Percentiles rank a stretch among this genome's conserved stretches.
Conservation (phyloP, 1,140 invertebrate species). For the Leptinotarsa texana region DNA sequence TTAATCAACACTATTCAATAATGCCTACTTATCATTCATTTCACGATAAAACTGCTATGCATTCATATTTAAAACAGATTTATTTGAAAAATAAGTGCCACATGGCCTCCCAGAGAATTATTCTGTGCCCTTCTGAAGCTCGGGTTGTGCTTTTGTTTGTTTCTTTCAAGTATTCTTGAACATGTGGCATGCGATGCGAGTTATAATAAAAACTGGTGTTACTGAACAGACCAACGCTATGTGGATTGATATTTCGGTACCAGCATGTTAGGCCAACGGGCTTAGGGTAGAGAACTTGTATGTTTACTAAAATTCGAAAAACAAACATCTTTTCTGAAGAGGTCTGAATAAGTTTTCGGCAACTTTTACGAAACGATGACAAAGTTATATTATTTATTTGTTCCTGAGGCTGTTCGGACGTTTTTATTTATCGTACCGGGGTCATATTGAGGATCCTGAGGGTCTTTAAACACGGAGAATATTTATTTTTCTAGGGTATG, state of each 20-base stretch:
- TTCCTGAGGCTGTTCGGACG: too few relatives aligned
- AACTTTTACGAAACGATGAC: background rate
- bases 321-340: background rate
- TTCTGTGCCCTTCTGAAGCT: background rate
- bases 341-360: background rate
- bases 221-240: constrained; percentile 7
- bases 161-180: background rate
- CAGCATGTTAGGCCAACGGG: background rate
- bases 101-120: too few relatives aligned
- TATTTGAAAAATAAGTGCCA: too few relatives aligned
- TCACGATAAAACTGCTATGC: too few relatives aligned
- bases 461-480: too few relatives aligned
- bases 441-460: too few relatives aligned
- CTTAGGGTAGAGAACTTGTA: background rate
- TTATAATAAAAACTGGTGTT: background rate
- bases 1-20: too few relatives aligned
- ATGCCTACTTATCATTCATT: too few relatives aligned
- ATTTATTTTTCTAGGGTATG: too few relatives aligned
- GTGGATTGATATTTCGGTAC: constrained; percentile 5
- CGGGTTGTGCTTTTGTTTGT: background rate
- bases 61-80: too few relatives aligned
- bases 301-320: background rate
- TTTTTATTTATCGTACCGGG: too few relatives aligned
- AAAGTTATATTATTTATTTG: background rate
- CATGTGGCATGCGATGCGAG: constrained; percentile 4